Evolutionary conservation across 2,797 vertebrate species (phyloP).

Genomic region (Urophycis tenuis): DNA sequence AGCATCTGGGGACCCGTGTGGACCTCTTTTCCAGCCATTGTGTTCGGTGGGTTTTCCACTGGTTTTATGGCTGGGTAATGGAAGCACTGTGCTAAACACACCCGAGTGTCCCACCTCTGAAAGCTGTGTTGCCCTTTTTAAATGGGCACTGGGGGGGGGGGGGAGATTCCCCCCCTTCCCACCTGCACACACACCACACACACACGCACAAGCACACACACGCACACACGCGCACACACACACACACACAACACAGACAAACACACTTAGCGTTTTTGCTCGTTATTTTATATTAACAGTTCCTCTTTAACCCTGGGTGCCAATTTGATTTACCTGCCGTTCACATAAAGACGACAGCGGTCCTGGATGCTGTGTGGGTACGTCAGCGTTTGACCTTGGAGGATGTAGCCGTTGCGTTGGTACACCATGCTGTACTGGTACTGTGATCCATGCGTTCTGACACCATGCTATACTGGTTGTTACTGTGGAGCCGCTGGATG

Average conservation of each 20-base stretch:
- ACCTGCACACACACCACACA: not conserved
- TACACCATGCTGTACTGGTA: not conserved
- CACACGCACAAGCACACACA: not conserved
- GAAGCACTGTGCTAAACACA: conserved; percentile 20
- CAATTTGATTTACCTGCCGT: not conserved
- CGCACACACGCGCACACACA: not conserved
- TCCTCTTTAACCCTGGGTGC: not conserved
- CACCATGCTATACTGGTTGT: not conserved
- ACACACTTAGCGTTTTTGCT: not conserved
- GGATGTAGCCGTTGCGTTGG: not conserved
- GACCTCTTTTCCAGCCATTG: conserved; percentile 1
- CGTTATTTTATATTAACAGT: not conserved
- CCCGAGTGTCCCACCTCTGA: conserved; percentile 10
- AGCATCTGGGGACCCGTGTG: not conserved
- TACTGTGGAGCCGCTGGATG: not conserved
- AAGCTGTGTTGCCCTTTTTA: not conserved
- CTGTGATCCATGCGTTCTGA: not conserved
- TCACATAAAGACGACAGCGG: not conserved
- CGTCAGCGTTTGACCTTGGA: not conserved
- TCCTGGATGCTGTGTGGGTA: not conserved
- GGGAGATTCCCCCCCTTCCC: too few species aligned
- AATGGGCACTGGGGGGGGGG: not conserved
- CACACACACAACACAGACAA: not conserved
- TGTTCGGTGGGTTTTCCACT: not conserved
- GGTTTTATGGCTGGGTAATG: not conserved